Evolutionary conservation across 1,140 invertebrate genomes (phyloP), one percentile per base, ranked within the genome.

Genomic region (Plutomurus gul): DNA sequence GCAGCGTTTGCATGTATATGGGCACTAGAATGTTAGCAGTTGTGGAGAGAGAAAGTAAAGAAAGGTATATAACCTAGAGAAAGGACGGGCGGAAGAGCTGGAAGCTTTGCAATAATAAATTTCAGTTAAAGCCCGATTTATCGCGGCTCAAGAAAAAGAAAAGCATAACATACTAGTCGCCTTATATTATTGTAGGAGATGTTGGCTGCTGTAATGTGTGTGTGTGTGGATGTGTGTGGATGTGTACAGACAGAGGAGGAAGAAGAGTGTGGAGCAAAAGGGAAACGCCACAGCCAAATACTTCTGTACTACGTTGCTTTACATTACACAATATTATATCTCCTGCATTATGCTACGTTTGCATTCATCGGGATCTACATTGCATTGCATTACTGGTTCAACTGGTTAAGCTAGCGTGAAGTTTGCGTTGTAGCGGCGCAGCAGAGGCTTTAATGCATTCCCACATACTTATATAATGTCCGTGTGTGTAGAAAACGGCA

Each of bases 21-120:
- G n/a, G 46, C 22, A 11, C n/a, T 20, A 39, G 11, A 13, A 13
- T 20, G 11, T 30, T 22, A 33, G 13, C 73, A 33, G 13, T 20
- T 30, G 18, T 20, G 27, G 43, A 36, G 16, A 75, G 36, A 20
- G 2, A 33, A 74, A 74, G 36, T 6, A n/a, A 43, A 47, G 30
- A 13, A 20, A 60, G 22, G n/a, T n/a, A n/a, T n/a, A n/a, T n/a
- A n/a, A 47, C 46, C 16, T 13, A n/a, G 25, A 65, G 56, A 33
- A 65, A 65, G n/a, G n/a, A n/a, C 18, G 70, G 37, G 39, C 36
- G 39, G 70, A 43, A 39, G 70, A 36, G 37, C 30, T 47, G 20
- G 43, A 46, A 75, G 73, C 43, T 75, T 75, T 75, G 40, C 73
- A 75, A 75, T 75, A 75, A 75, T 75, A 75, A 75, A 75, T 75